phyloP scores from a whole-genome alignment of 2,797 vertebrate genomes.

The Poeciliopsis presidionis region DNA sequence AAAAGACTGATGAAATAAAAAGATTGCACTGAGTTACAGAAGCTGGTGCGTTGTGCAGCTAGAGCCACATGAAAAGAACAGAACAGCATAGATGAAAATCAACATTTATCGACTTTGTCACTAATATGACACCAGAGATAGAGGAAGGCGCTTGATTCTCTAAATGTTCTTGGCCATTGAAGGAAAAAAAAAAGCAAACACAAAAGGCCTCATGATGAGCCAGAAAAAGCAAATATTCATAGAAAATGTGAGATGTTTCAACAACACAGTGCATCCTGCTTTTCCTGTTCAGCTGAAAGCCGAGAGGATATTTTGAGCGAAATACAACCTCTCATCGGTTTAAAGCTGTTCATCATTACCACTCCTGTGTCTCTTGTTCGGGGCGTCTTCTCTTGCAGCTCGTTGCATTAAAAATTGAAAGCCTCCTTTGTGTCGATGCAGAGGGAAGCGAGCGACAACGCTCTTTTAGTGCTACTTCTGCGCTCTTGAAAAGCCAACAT shows the following conservation, averaged over 20 bases:
- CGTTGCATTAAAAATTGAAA: constrained; percentile 74
- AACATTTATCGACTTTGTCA: constrained; percentile 3
- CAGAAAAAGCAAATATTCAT: constrained; percentile 5
- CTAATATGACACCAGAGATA: constrained; percentile 6
- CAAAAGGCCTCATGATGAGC: constrained; percentile 4
- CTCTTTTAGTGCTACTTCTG: constrained; percentile 58
- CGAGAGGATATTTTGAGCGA: constrained; percentile 54
- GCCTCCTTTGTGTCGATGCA: constrained; percentile 62
- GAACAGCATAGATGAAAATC: background rate
- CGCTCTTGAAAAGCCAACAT: constrained; percentile 65
- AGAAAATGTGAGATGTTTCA: background rate
- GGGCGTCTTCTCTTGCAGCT: constrained; percentile 55
- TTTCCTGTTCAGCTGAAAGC: constrained; percentile 19
- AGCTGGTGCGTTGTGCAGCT: background rate
- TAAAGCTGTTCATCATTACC: constrained; percentile 54
- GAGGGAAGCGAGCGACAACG: constrained; percentile 16
- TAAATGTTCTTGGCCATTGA: constrained; percentile 1
- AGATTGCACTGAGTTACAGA: background rate
- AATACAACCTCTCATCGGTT: constrained; percentile 51
- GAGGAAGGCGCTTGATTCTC: background rate
- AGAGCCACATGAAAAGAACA: background rate
- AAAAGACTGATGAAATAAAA: constrained; percentile 9
- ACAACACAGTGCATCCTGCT: constrained; percentile 7
- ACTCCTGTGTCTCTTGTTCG: constrained; percentile 54
- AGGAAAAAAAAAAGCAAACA: background rate